A percentile compares a stretch with the other conserved stretches of the same genome.
phyloP scores from a whole-genome alignment of 2,797 vertebrate species.

The Ambastaia sidthimunki region DNA sequence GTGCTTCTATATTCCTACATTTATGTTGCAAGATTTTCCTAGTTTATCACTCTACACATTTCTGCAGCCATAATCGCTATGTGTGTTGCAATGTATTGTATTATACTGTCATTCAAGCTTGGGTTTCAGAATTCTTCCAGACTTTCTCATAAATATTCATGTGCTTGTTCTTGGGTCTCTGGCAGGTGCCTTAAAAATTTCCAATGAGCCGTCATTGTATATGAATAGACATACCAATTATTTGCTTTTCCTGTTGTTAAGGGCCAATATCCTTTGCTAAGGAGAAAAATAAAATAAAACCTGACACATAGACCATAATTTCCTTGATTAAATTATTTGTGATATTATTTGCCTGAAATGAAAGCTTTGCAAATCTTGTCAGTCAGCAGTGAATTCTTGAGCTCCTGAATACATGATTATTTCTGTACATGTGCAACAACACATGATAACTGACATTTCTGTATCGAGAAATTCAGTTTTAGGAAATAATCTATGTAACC shows the following conservation, averaged over 20 bases:
- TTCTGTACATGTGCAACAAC: slow-evolving; percentile 17
- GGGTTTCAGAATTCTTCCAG: slow-evolving; percentile 25
- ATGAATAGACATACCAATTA: slow-evolving; percentile 14
- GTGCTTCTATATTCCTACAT: slow-evolving; percentile 8
- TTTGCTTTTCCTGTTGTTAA: slow-evolving; percentile 49
- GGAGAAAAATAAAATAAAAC: slow-evolving; percentile 31
- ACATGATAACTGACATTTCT: slow-evolving; percentile 9
- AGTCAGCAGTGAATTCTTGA: slow-evolving; percentile 25
- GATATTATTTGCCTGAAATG: slow-evolving; percentile 47
- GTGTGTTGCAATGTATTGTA: background rate
- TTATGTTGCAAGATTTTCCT: background rate
- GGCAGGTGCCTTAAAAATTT: slow-evolving; percentile 43
- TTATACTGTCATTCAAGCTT: slow-evolving; percentile 12
- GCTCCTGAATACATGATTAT: slow-evolving; percentile 15
- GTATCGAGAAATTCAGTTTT: background rate
- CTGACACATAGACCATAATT: slow-evolving; percentile 37
- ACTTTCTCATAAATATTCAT: slow-evolving; percentile 57
- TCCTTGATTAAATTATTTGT: slow-evolving; percentile 50
- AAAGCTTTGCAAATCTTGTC: slow-evolving; percentile 32
- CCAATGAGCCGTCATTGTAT: slow-evolving; percentile 44
- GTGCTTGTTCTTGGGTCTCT: slow-evolving; percentile 32
- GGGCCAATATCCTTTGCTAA: slow-evolving; percentile 34
- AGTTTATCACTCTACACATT: slow-evolving; percentile 11
- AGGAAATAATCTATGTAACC: background rate
- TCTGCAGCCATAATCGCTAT: background rate